phyloP scores from a whole-genome alignment of 2,888 invertebrate species.

The Masnerella sp. region DNA sequence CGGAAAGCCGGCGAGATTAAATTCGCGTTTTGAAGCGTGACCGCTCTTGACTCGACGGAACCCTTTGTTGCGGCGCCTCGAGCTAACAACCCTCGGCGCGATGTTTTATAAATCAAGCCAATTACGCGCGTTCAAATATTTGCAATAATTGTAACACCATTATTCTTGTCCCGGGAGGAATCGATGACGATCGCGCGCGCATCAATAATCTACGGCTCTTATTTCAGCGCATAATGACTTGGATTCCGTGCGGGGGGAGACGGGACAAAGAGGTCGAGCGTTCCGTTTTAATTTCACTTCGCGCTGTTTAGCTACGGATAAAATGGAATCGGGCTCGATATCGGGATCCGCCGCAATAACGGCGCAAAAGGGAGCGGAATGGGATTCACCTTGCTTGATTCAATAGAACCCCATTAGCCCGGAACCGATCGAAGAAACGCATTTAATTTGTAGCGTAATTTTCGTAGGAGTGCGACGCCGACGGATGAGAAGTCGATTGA shows the following conservation, averaged over 20 bases:
- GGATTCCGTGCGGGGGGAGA: slow-evolving; percentile 4
- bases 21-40: slow-evolving; percentile 38
- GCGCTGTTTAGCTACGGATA: slow-evolving; percentile 4
- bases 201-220: slow-evolving; percentile 30
- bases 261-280: neutral
- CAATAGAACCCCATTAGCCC: slow-evolving; percentile 37
- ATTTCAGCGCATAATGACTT: slow-evolving; percentile 13
- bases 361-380: neutral
- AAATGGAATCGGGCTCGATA: slow-evolving; percentile 14
- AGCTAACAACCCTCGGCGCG: slow-evolving; percentile 24
- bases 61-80: slow-evolving; percentile 44
- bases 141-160: slow-evolving; percentile 36
- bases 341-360: slow-evolving; percentile 19
- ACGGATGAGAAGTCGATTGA: slow-evolving; percentile 61
- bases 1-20: slow-evolving; percentile 31
- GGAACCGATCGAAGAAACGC: slow-evolving; percentile 43
- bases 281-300: slow-evolving; percentile 27
- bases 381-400: slow-evolving; percentile 19
- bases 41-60: slow-evolving; percentile 10
- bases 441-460: slow-evolving; percentile 57
- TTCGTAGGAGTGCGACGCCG: slow-evolving; percentile 32
- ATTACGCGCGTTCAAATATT: slow-evolving; percentile 54
- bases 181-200: slow-evolving; percentile 4
- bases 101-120: slow-evolving; percentile 55
- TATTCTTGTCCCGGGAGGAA: slow-evolving; percentile 11